Evolutionary conservation across 2,888 invertebrate species (phyloP).

Genomic region (Trachelus tabidus): DNA sequence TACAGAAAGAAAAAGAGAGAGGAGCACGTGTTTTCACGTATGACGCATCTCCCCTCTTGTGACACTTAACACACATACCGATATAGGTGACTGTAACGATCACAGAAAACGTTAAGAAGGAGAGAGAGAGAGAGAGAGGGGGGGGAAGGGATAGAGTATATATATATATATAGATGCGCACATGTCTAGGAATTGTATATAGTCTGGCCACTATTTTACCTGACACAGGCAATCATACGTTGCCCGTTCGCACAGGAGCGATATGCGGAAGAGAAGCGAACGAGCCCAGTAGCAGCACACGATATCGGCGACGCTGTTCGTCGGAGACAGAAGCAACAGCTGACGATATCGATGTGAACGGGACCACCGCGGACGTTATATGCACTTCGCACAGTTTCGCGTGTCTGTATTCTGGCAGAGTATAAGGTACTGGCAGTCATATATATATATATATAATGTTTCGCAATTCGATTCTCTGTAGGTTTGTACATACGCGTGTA

Average conservation of each 20-base stretch:
- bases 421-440: background rate
- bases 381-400: conserved; percentile 36
- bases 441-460: background rate
- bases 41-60: background rate
- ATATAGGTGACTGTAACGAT: background rate
- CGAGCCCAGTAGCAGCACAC: background rate
- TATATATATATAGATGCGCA: too few relatives aligned
- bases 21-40: conserved; percentile 13
- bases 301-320: conserved; percentile 5
- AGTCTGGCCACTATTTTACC: background rate
- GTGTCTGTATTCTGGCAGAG: conserved; percentile 21
- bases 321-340: conserved; percentile 45
- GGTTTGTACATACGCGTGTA: conserved; percentile 30
- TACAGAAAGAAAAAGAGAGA: conserved; percentile 2
- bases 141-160: background rate
- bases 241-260: conserved; percentile 6
- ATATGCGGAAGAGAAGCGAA: conserved; percentile 3
- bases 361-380: conserved; percentile 33
- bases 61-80: background rate
- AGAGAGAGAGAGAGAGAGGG: background rate
- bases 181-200: background rate
- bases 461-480: background rate
- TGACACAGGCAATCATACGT: background rate
- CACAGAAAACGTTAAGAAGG: background rate
- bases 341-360: conserved; percentile 48